A percentile compares a stretch with the other conserved stretches of the same genome.
These are phyloP conservation scores for Rhorus exstirpatorius DNA, from an alignment of 2,888 invertebrate genomes.

Conservation along the genomic window DNA sequence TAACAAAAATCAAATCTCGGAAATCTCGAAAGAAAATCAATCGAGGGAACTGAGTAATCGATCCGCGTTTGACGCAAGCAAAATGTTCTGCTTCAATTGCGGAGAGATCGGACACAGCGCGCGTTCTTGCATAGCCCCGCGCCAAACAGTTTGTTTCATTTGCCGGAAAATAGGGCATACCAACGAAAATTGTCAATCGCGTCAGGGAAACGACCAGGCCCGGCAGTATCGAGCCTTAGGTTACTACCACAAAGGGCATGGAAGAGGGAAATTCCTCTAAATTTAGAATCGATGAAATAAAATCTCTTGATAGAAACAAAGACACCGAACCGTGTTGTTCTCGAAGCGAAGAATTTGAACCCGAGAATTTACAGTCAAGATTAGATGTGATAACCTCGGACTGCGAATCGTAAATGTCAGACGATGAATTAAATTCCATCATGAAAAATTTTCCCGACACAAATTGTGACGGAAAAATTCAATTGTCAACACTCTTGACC, in stretches of 20 bases:
- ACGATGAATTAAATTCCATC: neutral
- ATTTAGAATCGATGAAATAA: conserved; percentile 30
- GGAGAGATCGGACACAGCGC: conserved; percentile 50
- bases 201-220: conserved; percentile 60
- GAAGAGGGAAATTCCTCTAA: conserved; percentile 29
- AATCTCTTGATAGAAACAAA: conserved; percentile 16
- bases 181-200: conserved; percentile 46
- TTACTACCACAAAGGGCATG: conserved; percentile 47
- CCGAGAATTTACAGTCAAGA: neutral
- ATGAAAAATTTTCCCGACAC: neutral
- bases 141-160: conserved; percentile 38
- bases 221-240: conserved; percentile 55
- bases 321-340: neutral
- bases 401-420: conserved; percentile 25
- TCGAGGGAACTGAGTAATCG: neutral
- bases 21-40: neutral
- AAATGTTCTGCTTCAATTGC: conserved; percentile 58
- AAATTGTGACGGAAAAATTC: neutral
- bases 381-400: conserved; percentile 7
- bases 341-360: no score
- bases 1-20: neutral
- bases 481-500: neutral
- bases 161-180: conserved; percentile 40
- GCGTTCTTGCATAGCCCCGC: conserved; percentile 43
- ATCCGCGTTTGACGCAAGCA: conserved; percentile 24